A percentile compares a stretch with the other conserved stretches of the same genome.
Evolutionary conservation across 2,113 vertebrate genomes (phyloP).

Genomic region (Oreochromis tanganicae): DNA sequence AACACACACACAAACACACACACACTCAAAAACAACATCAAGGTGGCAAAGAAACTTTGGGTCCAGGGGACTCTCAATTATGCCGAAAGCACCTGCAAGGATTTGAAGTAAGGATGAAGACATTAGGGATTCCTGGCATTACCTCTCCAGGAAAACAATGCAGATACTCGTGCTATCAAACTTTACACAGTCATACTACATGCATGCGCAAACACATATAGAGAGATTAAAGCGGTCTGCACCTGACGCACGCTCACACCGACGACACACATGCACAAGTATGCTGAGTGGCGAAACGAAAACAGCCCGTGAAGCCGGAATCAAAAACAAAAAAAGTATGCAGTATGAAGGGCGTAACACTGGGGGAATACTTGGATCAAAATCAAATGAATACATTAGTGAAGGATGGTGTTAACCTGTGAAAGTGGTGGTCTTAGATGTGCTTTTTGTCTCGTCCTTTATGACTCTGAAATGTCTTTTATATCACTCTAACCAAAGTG

Average conservation of each 20-base stretch:
- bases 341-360: slow-evolving; percentile 22
- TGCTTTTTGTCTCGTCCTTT: slow-evolving; percentile 41
- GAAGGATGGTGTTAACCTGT: slow-evolving; percentile 53
- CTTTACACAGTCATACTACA: not conserved
- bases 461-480: slow-evolving; percentile 33
- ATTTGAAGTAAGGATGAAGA: slow-evolving; percentile 52
- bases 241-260: not conserved
- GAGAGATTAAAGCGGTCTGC: not conserved
- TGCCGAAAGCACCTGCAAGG: slow-evolving; percentile 56
- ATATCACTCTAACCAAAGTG: slow-evolving; percentile 24
- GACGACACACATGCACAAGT: not conserved
- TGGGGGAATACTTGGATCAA: slow-evolving; percentile 25
- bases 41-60: slow-evolving; percentile 23
- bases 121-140: slow-evolving; percentile 42
- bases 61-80: slow-evolving; percentile 52
- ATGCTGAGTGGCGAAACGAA: not conserved
- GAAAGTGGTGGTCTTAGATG: slow-evolving; percentile 45
- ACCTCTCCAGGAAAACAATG: not conserved
- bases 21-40: slow-evolving; percentile 19
- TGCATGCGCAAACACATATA: not conserved
- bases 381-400: slow-evolving; percentile 48
- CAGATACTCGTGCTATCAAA: not conserved
- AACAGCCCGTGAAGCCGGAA: not conserved
- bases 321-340: not conserved
- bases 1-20: not conserved